Evolutionary conservation across 2,888 invertebrate genomes (phyloP), one percentile per base, ranked within the genome.

Genomic region (Opisthograptis luteolata): DNA sequence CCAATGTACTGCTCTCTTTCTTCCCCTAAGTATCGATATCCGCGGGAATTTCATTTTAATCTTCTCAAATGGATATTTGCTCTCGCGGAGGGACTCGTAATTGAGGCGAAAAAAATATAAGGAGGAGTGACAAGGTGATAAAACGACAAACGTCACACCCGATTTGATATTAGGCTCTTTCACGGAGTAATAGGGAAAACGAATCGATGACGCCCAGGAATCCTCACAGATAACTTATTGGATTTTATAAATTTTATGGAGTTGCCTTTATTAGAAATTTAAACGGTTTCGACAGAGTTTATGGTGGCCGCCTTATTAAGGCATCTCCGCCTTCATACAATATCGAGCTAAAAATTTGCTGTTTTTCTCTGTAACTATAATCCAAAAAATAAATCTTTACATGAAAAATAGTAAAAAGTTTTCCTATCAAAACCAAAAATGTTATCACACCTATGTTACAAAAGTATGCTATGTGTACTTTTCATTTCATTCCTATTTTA

Each of bases 111-210:
- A 79, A 80, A 84, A 77, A 81, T 80, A 84, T 80, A 79, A 80
- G 79, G 77, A 79, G 72, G 78, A 82, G 78, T 80, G 82, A 85
- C 82, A 81, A 85, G 83, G 84, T 82, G 82, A 84, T 84, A 84
- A 84, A 84, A 84, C 78, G 84, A 80, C 81, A 82, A 84, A 79
- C 79, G 82, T 76, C 81, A 77, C 82, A 80, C 74, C 74, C 78
- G 79, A 80, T 79, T 82, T 82, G 80, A 81, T 83, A 83, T 83
- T 83, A 74, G 75, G 76, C 73, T 80, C 79, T 79, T 81, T 84
- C 81, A 83, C 75, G 76, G 76, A 73, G 80, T 80, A 80, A 81
- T 81, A 76, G 72, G 79, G 73, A 67, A 71, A 77, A 70, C 66
- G 73, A 74, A 75, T 64, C 64, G 66, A 63, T 64, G 61, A 68